These are phyloP conservation scores for Chunga burmeisteri DNA, from an alignment of 2,113 vertebrate species.

Conservation along the genomic window DNA sequence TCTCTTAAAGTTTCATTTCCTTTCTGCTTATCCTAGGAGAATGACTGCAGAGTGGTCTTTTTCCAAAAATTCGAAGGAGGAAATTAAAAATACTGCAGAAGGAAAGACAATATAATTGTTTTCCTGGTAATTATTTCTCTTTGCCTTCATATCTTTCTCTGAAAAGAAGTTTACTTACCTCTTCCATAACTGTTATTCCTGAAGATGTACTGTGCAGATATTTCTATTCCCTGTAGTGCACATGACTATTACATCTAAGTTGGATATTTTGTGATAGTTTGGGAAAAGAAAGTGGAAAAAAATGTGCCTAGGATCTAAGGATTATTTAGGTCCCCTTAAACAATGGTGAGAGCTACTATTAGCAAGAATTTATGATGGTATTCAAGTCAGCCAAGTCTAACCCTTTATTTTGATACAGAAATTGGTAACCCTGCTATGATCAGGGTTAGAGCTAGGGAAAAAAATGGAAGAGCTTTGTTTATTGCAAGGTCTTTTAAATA, in stretches of 20 bases:
- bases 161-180: neutral
- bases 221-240: neutral
- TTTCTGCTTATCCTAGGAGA: neutral
- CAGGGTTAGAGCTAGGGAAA: neutral
- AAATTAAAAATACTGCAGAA: slow-evolving; percentile 10
- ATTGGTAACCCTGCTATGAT: neutral
- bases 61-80: neutral
- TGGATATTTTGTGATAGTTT: neutral
- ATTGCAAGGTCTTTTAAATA: neutral
- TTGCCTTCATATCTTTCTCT: neutral
- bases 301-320: neutral
- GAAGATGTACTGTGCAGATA: neutral
- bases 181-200: neutral
- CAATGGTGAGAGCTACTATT: neutral
- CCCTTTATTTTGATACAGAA: neutral
- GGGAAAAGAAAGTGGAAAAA: neutral
- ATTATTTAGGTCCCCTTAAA: neutral
- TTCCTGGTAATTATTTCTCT: neutral
- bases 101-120: neutral
- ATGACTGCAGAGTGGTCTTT: neutral
- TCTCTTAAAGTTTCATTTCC: neutral
- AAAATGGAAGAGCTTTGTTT: neutral
- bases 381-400: neutral
- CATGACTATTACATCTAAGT: neutral
- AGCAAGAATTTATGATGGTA: neutral